Evolutionary conservation across 2,888 invertebrate genomes (phyloP).

Genomic region (Eulithis testata): DNA sequence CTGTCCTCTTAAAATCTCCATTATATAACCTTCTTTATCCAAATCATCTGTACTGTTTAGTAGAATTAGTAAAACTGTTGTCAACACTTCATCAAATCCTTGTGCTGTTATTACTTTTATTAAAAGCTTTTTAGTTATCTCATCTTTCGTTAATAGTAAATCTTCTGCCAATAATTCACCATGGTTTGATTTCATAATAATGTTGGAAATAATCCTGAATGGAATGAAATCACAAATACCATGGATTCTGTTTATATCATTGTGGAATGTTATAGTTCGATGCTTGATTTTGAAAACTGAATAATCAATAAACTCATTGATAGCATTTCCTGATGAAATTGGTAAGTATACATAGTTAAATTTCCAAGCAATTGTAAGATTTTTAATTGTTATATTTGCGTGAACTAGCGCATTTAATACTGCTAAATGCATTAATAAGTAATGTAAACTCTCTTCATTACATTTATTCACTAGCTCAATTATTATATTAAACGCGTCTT

Average conservation of each 20-base stretch:
- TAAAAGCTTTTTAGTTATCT: conserved; percentile 59
- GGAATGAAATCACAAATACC: conserved; percentile 68
- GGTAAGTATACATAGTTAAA: conserved; percentile 77
- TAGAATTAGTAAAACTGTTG: conserved; percentile 64
- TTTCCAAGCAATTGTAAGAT: conserved; percentile 74
- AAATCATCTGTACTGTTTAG: conserved; percentile 53
- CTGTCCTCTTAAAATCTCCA: conserved; percentile 66
- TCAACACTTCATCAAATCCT: conserved; percentile 69
- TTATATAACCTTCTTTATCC: conserved; percentile 56
- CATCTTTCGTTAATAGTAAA: conserved; percentile 50
- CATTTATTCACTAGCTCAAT: conserved; percentile 65
- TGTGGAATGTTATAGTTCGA: conserved; percentile 18
- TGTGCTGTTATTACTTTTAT: conserved; percentile 64
- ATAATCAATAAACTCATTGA: conserved; percentile 66
- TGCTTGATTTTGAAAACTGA: conserved; percentile 14
- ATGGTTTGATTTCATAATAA: conserved; percentile 43
- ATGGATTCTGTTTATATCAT: conserved; percentile 44
- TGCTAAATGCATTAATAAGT: conserved; percentile 59
- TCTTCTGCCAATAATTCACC: conserved; percentile 36
- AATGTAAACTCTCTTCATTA: conserved; percentile 69
- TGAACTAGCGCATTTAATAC: conserved; percentile 68
- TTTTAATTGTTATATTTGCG: conserved; percentile 66
- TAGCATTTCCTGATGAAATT: conserved; percentile 66
- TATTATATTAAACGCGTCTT: conserved; percentile 62
- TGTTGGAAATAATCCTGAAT: conserved; percentile 62